Base-by-base conservation (phyloP, 2,113 vertebrate species). In the Thryonomys swinderianus region DNA sequence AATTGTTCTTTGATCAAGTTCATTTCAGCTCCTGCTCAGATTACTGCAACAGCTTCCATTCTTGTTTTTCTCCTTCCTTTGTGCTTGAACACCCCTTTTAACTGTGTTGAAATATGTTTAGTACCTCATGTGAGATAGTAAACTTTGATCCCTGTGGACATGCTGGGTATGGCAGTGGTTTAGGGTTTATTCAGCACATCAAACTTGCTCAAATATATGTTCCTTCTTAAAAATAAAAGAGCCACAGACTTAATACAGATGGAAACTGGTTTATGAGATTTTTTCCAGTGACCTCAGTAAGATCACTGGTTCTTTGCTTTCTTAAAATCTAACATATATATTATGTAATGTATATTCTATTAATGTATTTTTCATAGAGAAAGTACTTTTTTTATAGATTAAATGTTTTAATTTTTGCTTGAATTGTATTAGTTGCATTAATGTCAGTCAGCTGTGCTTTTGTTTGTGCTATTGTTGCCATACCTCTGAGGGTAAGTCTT, bases 381-480 rank as follows among this genome's bases (percentile, higher is more conserved):
- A 85, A 89, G 61, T n/a, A 8, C 45, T 20, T 62, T 89, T 81
- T 94, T 62, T n/a, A 7, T 23, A 16, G 78, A 7, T 57, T n/a
- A 71, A 37, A 64, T 79, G 57, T 18, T 96, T 91, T 42, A 27
- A n/a, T 73, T 92, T 71, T 90, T 87, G 37, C 32, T 93, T 88
- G 17, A 59, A 37, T 93, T 91, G 23, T 79, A 82, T 37, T 25
- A n/a, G 7, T 64, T 82, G 16, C 9, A 34, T 55, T 94, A 92
- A 9, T 85, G n/a, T 64, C 73, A 59, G 45, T 90, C 61, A 69
- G 7, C 82, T 88, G 32, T 95, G 42, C 13, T 93, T 80, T 90
- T 13, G 80, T 37, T 92, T 92, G 42, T 90, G 32, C 86, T 85
- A 18, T 90, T 92, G 32, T 85, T 96, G 40, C 11, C 53, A 40